Conservation (phyloP, 2,888 invertebrate species). For the Temnothorax unifasciatus region DNA sequence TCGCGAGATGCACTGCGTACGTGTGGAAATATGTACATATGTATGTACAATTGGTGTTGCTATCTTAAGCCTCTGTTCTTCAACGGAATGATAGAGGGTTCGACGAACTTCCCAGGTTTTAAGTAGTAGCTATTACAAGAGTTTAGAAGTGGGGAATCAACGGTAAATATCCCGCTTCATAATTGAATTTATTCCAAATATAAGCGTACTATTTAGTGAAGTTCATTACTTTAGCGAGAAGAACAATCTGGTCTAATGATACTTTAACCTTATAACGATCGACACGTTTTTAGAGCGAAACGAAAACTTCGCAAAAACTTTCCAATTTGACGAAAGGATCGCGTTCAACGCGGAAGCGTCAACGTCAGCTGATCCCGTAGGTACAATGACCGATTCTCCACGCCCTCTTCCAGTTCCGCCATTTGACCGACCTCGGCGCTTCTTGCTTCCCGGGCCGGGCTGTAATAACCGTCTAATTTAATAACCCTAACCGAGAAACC, state of each 20-base stretch:
- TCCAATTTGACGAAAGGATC: background rate
- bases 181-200: background rate
- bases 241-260: background rate
- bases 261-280: background rate
- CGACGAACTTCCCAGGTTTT: background rate
- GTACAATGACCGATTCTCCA: constrained; percentile 28
- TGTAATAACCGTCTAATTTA: constrained; percentile 70
- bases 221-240: background rate
- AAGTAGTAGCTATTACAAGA: background rate
- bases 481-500: constrained; percentile 62
- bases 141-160: background rate
- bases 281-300: background rate
- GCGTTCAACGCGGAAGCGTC: background rate
- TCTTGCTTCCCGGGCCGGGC: constrained; percentile 38
- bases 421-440: constrained; percentile 38
- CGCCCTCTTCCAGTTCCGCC: constrained; percentile 34
- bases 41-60: background rate
- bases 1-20: background rate
- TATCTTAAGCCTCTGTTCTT: background rate
- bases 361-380: constrained; percentile 4
- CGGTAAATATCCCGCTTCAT: background rate
- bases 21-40: background rate
- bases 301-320: background rate
- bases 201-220: background rate
- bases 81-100: background rate